Base-by-base conservation (phyloP, 1,140 invertebrate species). In the Macrotrachela quadricornifera region DNA sequence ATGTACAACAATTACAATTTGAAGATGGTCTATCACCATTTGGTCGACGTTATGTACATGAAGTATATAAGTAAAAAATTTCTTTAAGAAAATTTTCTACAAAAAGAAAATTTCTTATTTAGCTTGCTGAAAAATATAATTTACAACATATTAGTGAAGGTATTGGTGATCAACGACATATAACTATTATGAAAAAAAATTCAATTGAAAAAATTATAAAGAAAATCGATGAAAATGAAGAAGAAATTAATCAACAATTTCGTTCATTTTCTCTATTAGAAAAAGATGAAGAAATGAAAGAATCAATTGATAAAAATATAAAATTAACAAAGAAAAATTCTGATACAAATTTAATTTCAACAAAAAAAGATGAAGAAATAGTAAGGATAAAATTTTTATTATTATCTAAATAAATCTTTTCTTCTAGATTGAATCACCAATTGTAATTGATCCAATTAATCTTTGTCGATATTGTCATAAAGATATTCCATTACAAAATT, bases 121-220 rank as follows among this genome's bases (percentile, higher is more conserved):
- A 71, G 62, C 60, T 69, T 57, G 63, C 69, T 13, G 71, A 71
- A 48, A 63, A 66, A 47, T 51, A 69, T 39, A 60, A 60, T 16
- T 54, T 73, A 14, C 38, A 58, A 16, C 72, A 74, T 59, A 51
- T 63, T 11, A 73, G 72, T 56, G 57, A 61, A 52, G 73, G 73
- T 18, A 64, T 64, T 53, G 64, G 61, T 15, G 59, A 64, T 43
- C 60, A 67, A 9, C 58, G 73, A 36, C 60, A 63, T 50, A 66
- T 74, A 36, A 54, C 63, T 18, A 60, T 73, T 12, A 49, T 15
- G 14, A 66, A 64, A 55, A 21, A 15, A 42, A 12, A 46, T 2
- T 42, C 50, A 54, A 54, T 47, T 43, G 41, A 51, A 42, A 40
- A 56, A 43, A 38, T 37, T 13, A 42, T 39, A 42, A 17, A 12